These are phyloP conservation scores for Chelonia mydas DNA, from an alignment of 2,797 vertebrate species.

Conservation along the genomic window DNA sequence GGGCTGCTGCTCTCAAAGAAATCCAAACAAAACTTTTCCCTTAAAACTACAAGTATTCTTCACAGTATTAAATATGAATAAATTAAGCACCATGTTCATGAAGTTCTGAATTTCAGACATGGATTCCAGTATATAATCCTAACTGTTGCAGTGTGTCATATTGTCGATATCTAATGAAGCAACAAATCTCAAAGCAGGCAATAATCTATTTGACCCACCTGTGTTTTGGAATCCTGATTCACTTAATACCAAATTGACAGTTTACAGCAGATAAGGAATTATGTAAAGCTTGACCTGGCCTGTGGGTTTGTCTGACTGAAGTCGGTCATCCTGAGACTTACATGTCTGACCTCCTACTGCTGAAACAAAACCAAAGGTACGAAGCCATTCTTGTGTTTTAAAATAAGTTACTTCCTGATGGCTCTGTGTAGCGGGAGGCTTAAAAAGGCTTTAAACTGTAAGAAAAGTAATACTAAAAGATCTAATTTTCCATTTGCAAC, in stretches of 20 bases:
- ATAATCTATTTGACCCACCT: slow-evolving; percentile 33
- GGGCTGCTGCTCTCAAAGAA: not conserved
- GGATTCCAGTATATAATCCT: not conserved
- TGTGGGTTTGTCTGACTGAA: slow-evolving; percentile 32
- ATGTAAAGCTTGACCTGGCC: slow-evolving; percentile 42
- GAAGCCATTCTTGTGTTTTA: not conserved
- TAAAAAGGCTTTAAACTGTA: no score
- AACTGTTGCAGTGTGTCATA: slow-evolving; percentile 12
- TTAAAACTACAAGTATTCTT: not conserved
- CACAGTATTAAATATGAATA: no score
- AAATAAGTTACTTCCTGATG: not conserved
- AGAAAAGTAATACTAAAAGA: no score
- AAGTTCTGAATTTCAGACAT: not conserved
- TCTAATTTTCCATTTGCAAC: no score
- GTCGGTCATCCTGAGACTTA: slow-evolving; percentile 34
- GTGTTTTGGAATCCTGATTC: slow-evolving; percentile 2
- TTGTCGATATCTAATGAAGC: not conserved
- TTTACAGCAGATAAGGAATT: slow-evolving; percentile 25
- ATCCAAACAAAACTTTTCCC: not conserved
- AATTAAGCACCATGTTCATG: no score
- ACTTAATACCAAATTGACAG: not conserved
- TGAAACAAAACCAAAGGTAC: rapidly evolving
- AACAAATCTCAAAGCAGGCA: slow-evolving; percentile 24
- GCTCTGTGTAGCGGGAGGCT: no score
- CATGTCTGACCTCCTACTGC: not conserved